Evolutionary conservation across 2,113 vertebrate genomes (phyloP).

Genomic region (Asarcornis scutulata): DNA sequence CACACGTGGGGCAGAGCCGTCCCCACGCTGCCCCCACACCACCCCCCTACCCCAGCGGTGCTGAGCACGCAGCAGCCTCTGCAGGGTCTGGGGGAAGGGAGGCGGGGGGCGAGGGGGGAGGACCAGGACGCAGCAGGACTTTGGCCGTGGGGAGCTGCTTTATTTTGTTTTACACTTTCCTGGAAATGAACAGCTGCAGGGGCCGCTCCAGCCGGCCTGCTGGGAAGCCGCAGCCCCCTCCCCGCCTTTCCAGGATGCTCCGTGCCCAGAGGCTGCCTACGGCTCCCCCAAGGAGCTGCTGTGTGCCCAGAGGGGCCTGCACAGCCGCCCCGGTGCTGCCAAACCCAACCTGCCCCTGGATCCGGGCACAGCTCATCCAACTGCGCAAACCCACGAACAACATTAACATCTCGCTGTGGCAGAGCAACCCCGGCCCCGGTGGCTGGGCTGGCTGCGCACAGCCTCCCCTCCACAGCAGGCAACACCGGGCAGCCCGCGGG

Average conservation of each 20-base stretch:
- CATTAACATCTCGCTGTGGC: fast-evolving
- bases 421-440: neutral
- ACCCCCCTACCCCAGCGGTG: fast-evolving
- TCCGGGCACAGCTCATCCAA: neutral
- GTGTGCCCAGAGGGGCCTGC: neutral
- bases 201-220: slow-evolving; percentile 25
- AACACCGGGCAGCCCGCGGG: fast-evolving
- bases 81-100: neutral
- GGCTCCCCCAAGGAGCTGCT: neutral
- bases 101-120: neutral
- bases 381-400: neutral
- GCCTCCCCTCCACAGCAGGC: fast-evolving
- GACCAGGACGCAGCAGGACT: neutral
- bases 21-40: too few species aligned
- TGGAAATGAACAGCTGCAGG: slow-evolving; percentile 49
- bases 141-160: neutral
- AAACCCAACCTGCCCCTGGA: neutral
- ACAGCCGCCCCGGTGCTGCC: neutral
- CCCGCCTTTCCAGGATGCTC: neutral
- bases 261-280: neutral
- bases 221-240: slow-evolving; percentile 1
- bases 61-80: neutral
- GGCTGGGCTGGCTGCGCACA: fast-evolving
- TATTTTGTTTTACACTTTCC: slow-evolving; percentile 2
- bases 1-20: neutral